Conservation (phyloP, 2,888 invertebrate species). For the Metacarcinus magister region DNA sequence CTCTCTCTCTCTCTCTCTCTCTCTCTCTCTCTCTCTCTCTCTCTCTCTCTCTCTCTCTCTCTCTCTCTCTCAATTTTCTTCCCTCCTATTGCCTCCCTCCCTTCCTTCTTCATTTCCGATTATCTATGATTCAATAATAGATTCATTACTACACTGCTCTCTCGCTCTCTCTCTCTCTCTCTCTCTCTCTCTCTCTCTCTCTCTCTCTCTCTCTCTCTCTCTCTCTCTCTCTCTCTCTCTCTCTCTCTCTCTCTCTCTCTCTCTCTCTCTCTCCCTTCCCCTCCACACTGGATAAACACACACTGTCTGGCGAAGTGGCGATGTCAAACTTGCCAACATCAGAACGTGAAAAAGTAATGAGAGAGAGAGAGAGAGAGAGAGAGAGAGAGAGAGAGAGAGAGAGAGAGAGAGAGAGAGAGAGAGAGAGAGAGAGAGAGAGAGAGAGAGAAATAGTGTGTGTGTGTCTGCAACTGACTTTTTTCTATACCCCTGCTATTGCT, state of each 20-base stretch:
- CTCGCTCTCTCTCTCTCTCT: too few relatives aligned
- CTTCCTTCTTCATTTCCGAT: background rate
- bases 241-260: too few relatives aligned
- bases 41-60: too few relatives aligned
- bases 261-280: too few relatives aligned
- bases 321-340: background rate
- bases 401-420: too few relatives aligned
- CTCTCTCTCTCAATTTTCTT: too few relatives aligned
- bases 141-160: background rate
- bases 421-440: too few relatives aligned
- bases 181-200: conserved; percentile 49
- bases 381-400: conserved; percentile 46
- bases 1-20: conserved; percentile 42
- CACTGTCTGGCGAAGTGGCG: background rate
- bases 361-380: background rate
- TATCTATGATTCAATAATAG: background rate
- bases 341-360: background rate
- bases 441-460: too few relatives aligned
- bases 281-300: too few relatives aligned
- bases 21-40: background rate
- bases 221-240: too few relatives aligned
- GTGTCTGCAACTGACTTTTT: too few relatives aligned
- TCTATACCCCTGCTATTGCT: too few relatives aligned
- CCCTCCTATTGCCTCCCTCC: background rate
- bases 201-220: background rate